A percentile compares a stretch with the other conserved stretches of the same genome.
These are phyloP conservation scores for Dioctria rufipes DNA, from an alignment of 2,888 invertebrate species.

Conservation along the genomic window DNA sequence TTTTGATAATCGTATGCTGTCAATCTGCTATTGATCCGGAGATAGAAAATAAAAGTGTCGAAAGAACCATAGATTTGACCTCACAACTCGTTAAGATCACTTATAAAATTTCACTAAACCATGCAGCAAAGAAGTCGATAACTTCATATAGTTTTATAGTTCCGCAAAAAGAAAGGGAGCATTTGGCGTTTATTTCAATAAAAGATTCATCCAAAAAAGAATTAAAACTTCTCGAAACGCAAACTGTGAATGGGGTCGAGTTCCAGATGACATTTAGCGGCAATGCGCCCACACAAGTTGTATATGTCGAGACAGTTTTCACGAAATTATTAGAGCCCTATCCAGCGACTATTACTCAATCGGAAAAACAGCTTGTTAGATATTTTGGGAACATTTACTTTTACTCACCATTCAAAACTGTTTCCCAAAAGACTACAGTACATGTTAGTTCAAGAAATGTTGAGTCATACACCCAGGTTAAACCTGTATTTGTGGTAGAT, in stretches of 20 bases:
- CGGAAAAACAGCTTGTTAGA: constrained; percentile 93
- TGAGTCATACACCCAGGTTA: constrained; percentile 86
- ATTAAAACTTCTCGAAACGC: constrained; percentile 73
- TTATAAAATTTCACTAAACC: constrained; percentile 86
- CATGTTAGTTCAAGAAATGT: constrained; percentile 83
- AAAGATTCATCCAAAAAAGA: constrained; percentile 77
- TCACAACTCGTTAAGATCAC: constrained; percentile 91
- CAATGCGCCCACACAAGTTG: constrained; percentile 63
- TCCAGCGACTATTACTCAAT: constrained; percentile 91
- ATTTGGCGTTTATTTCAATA: constrained; percentile 83
- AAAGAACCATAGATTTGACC: constrained; percentile 88
- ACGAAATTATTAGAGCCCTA: constrained; percentile 86
- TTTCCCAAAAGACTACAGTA: constrained; percentile 86
- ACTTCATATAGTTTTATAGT: constrained; percentile 81
- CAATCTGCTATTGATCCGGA: constrained; percentile 72
- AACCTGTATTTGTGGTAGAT: constrained; percentile 85
- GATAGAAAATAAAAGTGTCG: constrained; percentile 83
- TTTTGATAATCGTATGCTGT: neutral
- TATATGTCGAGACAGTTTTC: constrained; percentile 79
- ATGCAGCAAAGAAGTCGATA: constrained; percentile 82
- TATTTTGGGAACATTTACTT: constrained; percentile 88
- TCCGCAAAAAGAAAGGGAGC: constrained; percentile 73
- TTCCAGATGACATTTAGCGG: constrained; percentile 74
- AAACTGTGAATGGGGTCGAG: constrained; percentile 74
- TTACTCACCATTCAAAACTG: constrained; percentile 86